Base-by-base conservation (phyloP, 35 echinoderm and acorn worm species). In the Stichopus chloronotus region DNA sequence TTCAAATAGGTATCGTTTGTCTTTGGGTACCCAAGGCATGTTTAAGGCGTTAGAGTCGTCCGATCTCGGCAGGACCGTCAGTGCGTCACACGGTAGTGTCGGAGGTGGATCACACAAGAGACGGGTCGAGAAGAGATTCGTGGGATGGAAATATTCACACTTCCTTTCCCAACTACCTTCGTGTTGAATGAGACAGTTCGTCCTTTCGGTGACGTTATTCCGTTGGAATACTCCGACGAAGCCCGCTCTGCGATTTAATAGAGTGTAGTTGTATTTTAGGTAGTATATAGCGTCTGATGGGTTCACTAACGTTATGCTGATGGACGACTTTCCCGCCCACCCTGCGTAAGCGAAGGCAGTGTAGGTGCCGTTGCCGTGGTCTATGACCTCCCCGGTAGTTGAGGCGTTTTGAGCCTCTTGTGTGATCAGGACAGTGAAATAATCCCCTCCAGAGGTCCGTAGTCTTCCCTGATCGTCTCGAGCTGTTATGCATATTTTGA, bases 131-230 rank as follows among this genome's bases (percentile, higher is more conserved):
- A 53, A 91, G 9, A 91, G 76, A 14, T 79, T 58, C 11, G 21
- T 79, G 5, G 90, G 90, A 59, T 91, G 90, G 57, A 91, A 91
- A 79, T 91, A 91, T 59, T 91, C 90, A 59, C 90, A 91, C 72
- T 91, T 91, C 59, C 58, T 91, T 14, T n/a, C 13, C 90, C 90
- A 91, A 65, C 90, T 91, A 20, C 90, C 90, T 79, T 76, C 90
- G 72, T 91, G 90, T 53, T 91, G 90, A 78, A 91, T 79, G 76
- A 79, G 24, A 56, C 90, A 91, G 11, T 58, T 55, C 17, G 90
- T 91, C 58, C 57, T 7, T 79, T 91, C 90, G 14, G 76, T 79
- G 21, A 79, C 76, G n/a, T 91, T 79, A 23, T 59, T 52, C 54
- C 55, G 54, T 53, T 79, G 0, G 54, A 91, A 91, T 10, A 91